phyloP scores from a whole-genome alignment of 53 echinoderm and acorn worm genomes.

The Zoroaster sp. region DNA sequence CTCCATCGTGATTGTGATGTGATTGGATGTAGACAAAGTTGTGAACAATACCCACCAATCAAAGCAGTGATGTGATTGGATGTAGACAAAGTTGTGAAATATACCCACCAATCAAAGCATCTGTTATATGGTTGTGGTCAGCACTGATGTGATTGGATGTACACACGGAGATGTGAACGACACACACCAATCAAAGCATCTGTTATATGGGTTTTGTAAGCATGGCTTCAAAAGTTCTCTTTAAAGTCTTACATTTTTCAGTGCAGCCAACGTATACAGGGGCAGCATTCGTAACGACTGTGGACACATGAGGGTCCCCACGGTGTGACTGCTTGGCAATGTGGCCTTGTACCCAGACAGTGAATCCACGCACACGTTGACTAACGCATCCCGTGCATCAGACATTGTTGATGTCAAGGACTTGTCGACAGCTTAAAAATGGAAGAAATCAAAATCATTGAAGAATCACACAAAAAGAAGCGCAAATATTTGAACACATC shows the following conservation, averaged over 20 bases:
- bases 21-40: too few species aligned
- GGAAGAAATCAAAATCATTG: background rate
- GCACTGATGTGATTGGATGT: too few species aligned
- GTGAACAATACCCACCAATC: too few species aligned
- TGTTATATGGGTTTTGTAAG: background rate
- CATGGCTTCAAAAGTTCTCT: background rate
- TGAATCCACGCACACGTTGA: conserved; percentile 89
- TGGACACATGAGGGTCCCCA: conserved; percentile 81
- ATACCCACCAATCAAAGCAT: background rate
- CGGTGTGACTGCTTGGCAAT: conserved; percentile 74
- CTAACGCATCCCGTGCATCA: conserved; percentile 95
- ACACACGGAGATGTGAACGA: too few species aligned
- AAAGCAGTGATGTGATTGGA: too few species aligned
- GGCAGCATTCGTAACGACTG: conserved; percentile 90
- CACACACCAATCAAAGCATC: too few species aligned
- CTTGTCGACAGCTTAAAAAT: conserved; percentile 88
- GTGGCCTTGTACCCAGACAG: conserved; percentile 76
- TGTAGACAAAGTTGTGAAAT: background rate
- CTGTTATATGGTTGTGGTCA: background rate
- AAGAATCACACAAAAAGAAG: too few species aligned
- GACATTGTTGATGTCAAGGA: conserved; percentile 79
- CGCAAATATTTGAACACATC: too few species aligned
- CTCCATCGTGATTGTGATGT: too few species aligned
- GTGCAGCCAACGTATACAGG: conserved; percentile 71
- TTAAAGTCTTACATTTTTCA: conserved; percentile 85